These are phyloP conservation scores for Deroptyus accipitrinus DNA, from an alignment of 2,113 vertebrate species.

Conservation along the genomic window DNA sequence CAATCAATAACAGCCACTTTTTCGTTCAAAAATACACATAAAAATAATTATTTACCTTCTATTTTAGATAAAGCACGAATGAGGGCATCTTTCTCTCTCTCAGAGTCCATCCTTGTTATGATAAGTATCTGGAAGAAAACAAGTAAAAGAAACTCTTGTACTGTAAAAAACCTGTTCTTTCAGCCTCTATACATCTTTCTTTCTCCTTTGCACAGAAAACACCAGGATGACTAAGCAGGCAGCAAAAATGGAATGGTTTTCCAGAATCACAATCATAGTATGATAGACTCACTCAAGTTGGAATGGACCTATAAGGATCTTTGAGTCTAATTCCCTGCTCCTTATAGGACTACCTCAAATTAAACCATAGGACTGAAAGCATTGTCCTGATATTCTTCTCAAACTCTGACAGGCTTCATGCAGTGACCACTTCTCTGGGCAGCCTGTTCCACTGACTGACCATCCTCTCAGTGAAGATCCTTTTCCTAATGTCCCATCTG, in stretches of 20 bases:
- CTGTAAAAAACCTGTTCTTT: background rate
- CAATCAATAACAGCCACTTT: background rate
- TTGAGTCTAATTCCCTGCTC: accelerated
- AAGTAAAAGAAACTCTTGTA: background rate
- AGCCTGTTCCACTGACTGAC: background rate
- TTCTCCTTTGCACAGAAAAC: background rate
- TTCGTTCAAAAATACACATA: background rate
- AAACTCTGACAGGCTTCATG: background rate
- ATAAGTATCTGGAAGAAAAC: constrained; percentile 71
- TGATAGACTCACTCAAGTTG: background rate
- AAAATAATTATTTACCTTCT: constrained; percentile 76
- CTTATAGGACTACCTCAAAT: background rate
- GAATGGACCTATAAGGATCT: background rate
- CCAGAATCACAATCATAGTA: background rate
- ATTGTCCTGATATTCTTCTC: accelerated
- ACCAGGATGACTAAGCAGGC: background rate
- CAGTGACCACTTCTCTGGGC: background rate
- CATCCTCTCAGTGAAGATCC: background rate
- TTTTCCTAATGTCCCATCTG: background rate
- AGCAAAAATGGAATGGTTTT: background rate
- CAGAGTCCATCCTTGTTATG: constrained; percentile 72
- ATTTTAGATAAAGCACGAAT: constrained; percentile 70
- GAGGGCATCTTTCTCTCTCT: constrained; percentile 70
- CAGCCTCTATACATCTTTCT: background rate
- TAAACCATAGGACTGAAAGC: background rate